These are phyloP conservation scores for Orthosia cruda DNA, from an alignment of 2,888 invertebrate genomes.

Conservation along the genomic window DNA sequence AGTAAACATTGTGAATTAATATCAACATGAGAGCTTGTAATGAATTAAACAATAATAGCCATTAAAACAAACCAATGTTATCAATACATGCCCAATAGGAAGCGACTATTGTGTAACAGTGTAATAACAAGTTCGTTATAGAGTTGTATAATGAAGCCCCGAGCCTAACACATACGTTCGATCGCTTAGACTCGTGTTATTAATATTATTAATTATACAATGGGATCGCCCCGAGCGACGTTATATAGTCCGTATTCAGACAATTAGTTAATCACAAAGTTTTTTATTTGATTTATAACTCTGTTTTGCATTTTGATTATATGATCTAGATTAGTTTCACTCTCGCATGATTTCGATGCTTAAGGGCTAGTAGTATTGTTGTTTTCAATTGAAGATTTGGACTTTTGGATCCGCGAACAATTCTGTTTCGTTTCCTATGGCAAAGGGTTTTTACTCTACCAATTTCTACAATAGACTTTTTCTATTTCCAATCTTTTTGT, in stretches of 20 bases:
- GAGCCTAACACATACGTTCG: constrained; percentile 39
- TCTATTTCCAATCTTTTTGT: not conserved
- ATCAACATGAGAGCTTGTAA: not conserved
- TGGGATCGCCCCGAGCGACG: constrained; percentile 44
- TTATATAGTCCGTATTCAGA: constrained; percentile 32
- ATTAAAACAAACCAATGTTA: constrained; percentile 25
- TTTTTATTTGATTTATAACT: constrained; percentile 52
- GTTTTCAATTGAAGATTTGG: not conserved
- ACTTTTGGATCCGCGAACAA: not conserved
- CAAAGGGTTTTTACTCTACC: too few relatives aligned
- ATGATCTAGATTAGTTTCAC: constrained; percentile 27
- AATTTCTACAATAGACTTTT: not conserved
- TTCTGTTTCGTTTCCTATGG: not conserved
- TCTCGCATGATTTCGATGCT: constrained; percentile 12
- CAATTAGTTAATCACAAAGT: constrained; percentile 42
- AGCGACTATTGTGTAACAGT: constrained; percentile 47
- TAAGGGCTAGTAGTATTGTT: too few relatives aligned
- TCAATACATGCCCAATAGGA: constrained; percentile 44
- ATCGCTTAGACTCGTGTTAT: constrained; percentile 29
- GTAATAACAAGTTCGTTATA: constrained; percentile 34
- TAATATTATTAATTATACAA: constrained; percentile 51
- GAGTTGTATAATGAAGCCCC: constrained; percentile 58
- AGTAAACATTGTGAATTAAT: constrained; percentile 4
- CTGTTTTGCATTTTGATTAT: constrained; percentile 45
- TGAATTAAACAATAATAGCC: constrained; percentile 25